phyloP scores from a whole-genome alignment of 23 tunicate species.

The Styela plicata region DNA sequence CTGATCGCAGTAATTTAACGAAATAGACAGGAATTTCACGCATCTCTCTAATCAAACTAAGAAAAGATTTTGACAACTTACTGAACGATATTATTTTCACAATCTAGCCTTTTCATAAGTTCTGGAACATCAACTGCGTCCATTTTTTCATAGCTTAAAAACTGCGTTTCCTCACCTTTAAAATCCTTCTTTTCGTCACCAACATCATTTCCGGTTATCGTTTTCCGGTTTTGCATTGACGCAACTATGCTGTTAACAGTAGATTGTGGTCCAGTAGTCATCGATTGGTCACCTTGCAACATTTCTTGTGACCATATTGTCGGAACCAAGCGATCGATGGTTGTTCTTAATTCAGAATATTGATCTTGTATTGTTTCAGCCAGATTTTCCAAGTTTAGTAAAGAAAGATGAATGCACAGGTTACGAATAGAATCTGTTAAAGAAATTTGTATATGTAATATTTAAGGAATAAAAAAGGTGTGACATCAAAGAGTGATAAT shows the following conservation, averaged over 20 bases:
- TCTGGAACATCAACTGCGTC: too few species aligned
- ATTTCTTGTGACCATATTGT: conserved; percentile 61
- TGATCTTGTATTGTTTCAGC: conserved; percentile 41
- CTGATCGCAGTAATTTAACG: too few species aligned
- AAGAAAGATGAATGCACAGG: conserved; percentile 34
- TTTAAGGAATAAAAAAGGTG: too few species aligned
- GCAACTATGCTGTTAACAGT: conserved; percentile 64
- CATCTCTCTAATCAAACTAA: too few species aligned
- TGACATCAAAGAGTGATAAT: too few species aligned
- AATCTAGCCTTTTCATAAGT: too few species aligned
- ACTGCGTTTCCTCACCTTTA: background rate
- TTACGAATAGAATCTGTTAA: conserved; percentile 24
- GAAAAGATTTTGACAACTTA: too few species aligned
- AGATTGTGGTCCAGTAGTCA: conserved; percentile 34
- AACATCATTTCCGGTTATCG: background rate
- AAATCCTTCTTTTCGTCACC: background rate
- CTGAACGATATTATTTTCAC: too few species aligned
- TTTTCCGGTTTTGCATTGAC: background rate
- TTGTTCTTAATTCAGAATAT: conserved; percentile 10
- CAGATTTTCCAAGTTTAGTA: conserved; percentile 51
- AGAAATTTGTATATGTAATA: too few species aligned
- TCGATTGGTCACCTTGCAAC: background rate
- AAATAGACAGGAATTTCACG: too few species aligned
- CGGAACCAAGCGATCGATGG: conserved; percentile 19
- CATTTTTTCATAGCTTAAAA: too few species aligned